A percentile compares a stretch with the other conserved stretches of the same genome.
These are phyloP conservation scores for Philotrypesis tridentata DNA, from an alignment of 1,140 invertebrate species.

Conservation along the genomic window DNA sequence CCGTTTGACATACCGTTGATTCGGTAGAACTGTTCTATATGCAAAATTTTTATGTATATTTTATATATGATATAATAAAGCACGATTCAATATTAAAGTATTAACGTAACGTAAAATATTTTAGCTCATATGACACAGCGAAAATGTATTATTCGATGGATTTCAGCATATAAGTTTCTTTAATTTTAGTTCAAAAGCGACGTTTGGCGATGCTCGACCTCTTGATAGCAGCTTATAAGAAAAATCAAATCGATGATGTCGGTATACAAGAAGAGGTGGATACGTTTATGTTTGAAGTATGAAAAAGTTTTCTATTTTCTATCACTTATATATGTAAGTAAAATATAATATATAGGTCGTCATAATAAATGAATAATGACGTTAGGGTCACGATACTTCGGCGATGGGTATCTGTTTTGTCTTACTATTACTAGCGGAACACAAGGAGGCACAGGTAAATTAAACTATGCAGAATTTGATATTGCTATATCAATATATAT, in stretches of 20 bases:
- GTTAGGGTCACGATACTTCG: conserved; percentile 42
- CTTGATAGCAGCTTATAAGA: conserved; percentile 76
- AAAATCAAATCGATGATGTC: conserved; percentile 66
- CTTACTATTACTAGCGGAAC: conserved; percentile 31
- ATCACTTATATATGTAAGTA: too few species aligned
- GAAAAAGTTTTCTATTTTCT: background rate
- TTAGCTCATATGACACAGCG: too few species aligned
- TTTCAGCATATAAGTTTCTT: too few species aligned
- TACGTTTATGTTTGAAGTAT: conserved; percentile 87
- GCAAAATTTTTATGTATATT: too few species aligned
- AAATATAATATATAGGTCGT: too few species aligned
- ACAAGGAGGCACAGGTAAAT: conserved; percentile 34
- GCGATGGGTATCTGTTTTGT: conserved; percentile 22
- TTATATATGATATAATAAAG: too few species aligned
- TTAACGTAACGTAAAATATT: too few species aligned
- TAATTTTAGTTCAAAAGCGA: conserved; percentile 61
- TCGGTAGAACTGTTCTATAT: too few species aligned
- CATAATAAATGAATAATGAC: background rate
- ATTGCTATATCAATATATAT: background rate
- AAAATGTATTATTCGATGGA: too few species aligned
- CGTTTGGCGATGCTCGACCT: conserved; percentile 81
- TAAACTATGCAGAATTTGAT: background rate
- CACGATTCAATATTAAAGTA: too few species aligned
- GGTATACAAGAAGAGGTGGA: conserved; percentile 81
- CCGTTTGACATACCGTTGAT: too few species aligned